Evolutionary conservation across 2,797 vertebrate genomes (phyloP).

Genomic region (Phylloscopus collybita): DNA sequence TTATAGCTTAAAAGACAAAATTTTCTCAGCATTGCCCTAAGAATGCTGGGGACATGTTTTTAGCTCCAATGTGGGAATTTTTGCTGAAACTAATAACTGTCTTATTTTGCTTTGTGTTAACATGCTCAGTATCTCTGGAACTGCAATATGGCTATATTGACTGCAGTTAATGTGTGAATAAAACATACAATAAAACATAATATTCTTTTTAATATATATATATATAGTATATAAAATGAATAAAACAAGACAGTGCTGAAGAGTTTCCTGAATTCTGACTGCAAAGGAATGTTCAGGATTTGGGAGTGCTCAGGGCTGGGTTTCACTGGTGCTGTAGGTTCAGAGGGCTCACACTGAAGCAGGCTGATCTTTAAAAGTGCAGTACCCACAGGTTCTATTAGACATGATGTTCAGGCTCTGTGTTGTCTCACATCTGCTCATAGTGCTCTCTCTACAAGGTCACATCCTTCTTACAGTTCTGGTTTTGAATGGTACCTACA

Average conservation of each 20-base stretch:
- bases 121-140: not conserved
- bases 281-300: not conserved
- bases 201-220: no score
- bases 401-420: fast-evolving
- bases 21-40: not conserved
- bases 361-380: not conserved
- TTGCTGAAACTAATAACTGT: not conserved
- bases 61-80: not conserved
- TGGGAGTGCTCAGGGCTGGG: not conserved
- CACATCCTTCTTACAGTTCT: not conserved
- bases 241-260: not conserved
- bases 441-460: not conserved
- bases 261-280: not conserved
- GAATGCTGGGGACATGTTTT: not conserved
- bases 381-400: not conserved
- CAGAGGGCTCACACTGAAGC: not conserved
- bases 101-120: not conserved
- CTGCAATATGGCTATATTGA: not conserved
- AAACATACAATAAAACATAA: not conserved
- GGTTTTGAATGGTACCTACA: not conserved
- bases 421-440: not conserved
- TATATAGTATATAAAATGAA: not conserved
- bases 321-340: not conserved
- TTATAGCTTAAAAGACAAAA: not conserved
- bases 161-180: not conserved